Evolutionary conservation across 2,113 vertebrate species (phyloP).

Genomic region (Trochalopteron elliotii): DNA sequence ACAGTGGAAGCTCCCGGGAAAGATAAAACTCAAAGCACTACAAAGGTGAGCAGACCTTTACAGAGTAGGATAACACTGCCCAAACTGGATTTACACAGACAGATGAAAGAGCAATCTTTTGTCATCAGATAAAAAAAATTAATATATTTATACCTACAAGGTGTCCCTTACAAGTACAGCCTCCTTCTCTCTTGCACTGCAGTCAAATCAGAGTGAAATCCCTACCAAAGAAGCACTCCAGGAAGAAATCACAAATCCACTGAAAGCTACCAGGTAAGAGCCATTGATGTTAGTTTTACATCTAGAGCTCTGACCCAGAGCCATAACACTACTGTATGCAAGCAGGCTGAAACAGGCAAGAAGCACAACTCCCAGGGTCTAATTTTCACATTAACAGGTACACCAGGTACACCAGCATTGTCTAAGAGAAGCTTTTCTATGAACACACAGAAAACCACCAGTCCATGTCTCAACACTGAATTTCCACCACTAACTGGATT

Average conservation of each 20-base stretch:
- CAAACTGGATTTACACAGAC: neutral
- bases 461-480: neutral
- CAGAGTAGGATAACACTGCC: neutral
- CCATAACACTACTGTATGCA: accelerated
- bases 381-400: neutral
- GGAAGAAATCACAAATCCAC: neutral
- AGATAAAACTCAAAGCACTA: neutral
- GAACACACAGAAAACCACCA: neutral
- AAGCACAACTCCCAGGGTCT: neutral
- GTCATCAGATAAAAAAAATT: neutral
- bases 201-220: neutral
- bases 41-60: neutral
- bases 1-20: neutral
- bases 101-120: neutral
- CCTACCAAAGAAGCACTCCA: neutral
- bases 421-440: neutral
- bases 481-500: neutral
- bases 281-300: neutral
- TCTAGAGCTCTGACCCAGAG: neutral
- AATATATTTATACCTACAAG: neutral
- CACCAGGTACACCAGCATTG: neutral
- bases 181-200: neutral
- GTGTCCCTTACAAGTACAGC: neutral
- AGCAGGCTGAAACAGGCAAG: neutral
- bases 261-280: neutral